Percentiles rank a stretch among this genome's conserved stretches.
phyloP scores from a whole-genome alignment of 1,140 invertebrate species.

The Heliothis subflexa region DNA sequence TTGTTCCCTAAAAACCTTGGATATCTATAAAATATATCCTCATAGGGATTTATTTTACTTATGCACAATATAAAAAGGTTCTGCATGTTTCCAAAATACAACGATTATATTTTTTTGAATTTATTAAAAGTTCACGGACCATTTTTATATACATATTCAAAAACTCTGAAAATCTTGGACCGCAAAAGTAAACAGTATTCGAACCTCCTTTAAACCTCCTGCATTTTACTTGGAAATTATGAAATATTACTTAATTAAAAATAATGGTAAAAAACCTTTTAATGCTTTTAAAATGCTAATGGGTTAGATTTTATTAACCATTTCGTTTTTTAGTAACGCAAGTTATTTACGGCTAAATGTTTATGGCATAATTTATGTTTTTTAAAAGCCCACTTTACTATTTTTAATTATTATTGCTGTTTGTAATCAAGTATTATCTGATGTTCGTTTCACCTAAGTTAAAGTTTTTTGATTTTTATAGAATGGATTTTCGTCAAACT shows the following conservation, averaged over 20 bases:
- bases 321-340: neutral
- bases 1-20: too few relatives aligned
- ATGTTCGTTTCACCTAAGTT: too few relatives aligned
- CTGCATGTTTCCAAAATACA: too few relatives aligned
- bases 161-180: neutral
- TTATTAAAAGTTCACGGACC: neutral
- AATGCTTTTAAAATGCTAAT: constrained; percentile 2
- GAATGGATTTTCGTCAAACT: too few relatives aligned
- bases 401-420: too few relatives aligned
- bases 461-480: too few relatives aligned
- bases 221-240: neutral
- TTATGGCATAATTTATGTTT: neutral
- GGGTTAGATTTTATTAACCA: neutral
- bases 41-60: too few relatives aligned
- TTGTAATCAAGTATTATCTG: too few relatives aligned
- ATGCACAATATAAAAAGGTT: too few relatives aligned
- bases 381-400: neutral
- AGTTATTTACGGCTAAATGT: neutral
- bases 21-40: too few relatives aligned
- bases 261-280: constrained; percentile 5
- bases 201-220: neutral
- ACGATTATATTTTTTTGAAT: neutral
- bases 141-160: neutral
- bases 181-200: neutral
- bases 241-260: constrained; percentile 16